Evolutionary conservation across 2,888 invertebrate species (phyloP), one percentile per base, ranked within the genome.

Genomic region (Tetramorium bicarinatum): DNA sequence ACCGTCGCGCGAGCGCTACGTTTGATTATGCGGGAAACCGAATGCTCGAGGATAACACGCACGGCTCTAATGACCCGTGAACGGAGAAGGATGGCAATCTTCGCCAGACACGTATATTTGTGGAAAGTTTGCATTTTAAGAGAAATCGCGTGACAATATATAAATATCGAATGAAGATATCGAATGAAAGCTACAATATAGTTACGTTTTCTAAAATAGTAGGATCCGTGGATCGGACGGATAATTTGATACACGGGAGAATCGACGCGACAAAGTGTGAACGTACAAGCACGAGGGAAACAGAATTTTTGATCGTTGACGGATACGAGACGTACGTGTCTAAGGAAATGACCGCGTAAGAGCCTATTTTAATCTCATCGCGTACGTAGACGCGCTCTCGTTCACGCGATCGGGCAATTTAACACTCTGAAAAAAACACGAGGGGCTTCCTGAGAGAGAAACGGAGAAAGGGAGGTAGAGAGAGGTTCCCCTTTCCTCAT

Each of bases 391-490:
- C 62, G 82, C 79, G 56, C 67, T 83, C 77, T 61, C 64, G 71
- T 89, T 80, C 90, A 90, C 88, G 90, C 90, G 84, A 89, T 77
- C 82, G 59, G 25, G 85, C 77, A 72, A 87, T 89, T 89, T 90
- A 80, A 69, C 67, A 41, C 25, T 44, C 74, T 67, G 83, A 83
- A 83, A 67, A 34, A 76, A 77, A 72, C 83, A 84, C 88, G 88
- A 82, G 71, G 83, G 85, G 18, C 18, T 80, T 74, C 47, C 18
- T 25, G 75, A 38, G 59, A 34, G 75, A 76, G 75, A 76, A 44
- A 61, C 29, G 15, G 59, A 72, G 41, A 72, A 9, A 66, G 79
- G 15, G 41, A 44, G 41, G 56, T 18, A 47, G 34, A 47, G 44
- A 47, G 25, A 47, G 47, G 34, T 15, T n/a, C 59, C 34, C 64